Evolutionary conservation across 2,113 vertebrate genomes (phyloP).

Genomic region (Myrmophylax atrothorax): DNA sequence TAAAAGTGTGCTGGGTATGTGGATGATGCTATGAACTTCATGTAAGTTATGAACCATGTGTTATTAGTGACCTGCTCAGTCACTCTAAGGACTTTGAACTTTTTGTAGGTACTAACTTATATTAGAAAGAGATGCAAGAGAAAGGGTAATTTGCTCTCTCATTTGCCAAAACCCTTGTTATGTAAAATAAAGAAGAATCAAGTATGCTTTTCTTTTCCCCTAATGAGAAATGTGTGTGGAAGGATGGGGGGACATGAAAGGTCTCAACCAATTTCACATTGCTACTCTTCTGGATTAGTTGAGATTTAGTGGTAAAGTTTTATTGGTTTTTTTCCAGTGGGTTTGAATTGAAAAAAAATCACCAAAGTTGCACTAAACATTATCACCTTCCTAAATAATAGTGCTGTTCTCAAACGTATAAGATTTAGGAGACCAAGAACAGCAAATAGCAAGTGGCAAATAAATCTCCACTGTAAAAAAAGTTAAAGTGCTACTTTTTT

Average conservation of each 20-base stretch:
- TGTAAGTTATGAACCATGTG: neutral
- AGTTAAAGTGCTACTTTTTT: neutral
- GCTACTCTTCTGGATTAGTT: neutral
- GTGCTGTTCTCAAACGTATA: neutral
- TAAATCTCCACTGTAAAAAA: neutral
- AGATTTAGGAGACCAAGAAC: neutral
- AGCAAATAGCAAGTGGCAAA: neutral
- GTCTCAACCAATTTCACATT: neutral
- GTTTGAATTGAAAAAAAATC: neutral
- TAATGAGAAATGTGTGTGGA: neutral
- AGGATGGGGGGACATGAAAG: neutral
- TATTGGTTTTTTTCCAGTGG: neutral
- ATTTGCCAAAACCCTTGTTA: neutral
- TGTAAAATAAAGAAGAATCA: neutral
- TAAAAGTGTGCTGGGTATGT: neutral
- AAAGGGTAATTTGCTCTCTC: neutral
- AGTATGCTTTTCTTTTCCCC: neutral
- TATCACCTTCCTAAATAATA: neutral
- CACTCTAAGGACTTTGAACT: neutral
- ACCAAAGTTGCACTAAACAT: neutral
- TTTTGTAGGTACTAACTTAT: neutral
- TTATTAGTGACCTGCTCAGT: neutral
- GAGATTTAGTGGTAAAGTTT: neutral
- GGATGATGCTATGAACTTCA: constrained; percentile 2
- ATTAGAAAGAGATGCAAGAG: neutral